A percentile compares a stretch with the other conserved stretches of the same genome.
phyloP scores from a whole-genome alignment of 2,888 invertebrate genomes.

The Geotrupes spiniger region DNA sequence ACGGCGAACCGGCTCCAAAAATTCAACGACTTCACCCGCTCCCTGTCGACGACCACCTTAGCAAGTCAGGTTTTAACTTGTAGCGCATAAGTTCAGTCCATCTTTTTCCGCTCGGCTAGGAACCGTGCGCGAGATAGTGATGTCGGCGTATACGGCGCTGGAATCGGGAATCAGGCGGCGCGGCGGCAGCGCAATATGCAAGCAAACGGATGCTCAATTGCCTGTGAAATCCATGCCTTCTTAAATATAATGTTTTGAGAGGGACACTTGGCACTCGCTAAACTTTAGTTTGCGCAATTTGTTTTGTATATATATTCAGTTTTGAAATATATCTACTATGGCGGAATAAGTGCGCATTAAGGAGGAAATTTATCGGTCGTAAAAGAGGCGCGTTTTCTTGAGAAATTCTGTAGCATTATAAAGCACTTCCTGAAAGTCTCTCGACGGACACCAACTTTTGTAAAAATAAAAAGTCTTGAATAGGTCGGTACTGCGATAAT shows the following conservation, averaged over 20 bases:
- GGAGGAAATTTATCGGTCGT: too few relatives aligned
- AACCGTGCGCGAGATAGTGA: neutral
- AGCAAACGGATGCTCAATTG: slow-evolving; percentile 29
- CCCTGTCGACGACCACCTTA: neutral
- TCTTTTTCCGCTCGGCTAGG: neutral
- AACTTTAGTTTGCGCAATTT: slow-evolving; percentile 24
- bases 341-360: too few relatives aligned
- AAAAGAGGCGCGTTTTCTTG: too few relatives aligned
- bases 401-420: too few relatives aligned
- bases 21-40: slow-evolving; percentile 1
- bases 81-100: neutral
- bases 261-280: slow-evolving; percentile 27
- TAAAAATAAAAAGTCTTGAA: too few relatives aligned
- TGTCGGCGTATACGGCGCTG: neutral
- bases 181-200: slow-evolving; percentile 25
- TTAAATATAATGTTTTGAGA: slow-evolving; percentile 25
- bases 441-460: too few relatives aligned
- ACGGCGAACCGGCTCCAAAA: too few relatives aligned
- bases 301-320: slow-evolving; percentile 13
- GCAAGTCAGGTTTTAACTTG: neutral
- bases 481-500: too few relatives aligned
- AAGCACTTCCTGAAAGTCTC: too few relatives aligned
- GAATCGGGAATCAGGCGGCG: slow-evolving; percentile 3
- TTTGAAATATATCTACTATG: too few relatives aligned
- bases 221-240: slow-evolving; percentile 32